Conservation (phyloP, 2,888 invertebrate genomes). For the Steinernema carpocapsae region DNA sequence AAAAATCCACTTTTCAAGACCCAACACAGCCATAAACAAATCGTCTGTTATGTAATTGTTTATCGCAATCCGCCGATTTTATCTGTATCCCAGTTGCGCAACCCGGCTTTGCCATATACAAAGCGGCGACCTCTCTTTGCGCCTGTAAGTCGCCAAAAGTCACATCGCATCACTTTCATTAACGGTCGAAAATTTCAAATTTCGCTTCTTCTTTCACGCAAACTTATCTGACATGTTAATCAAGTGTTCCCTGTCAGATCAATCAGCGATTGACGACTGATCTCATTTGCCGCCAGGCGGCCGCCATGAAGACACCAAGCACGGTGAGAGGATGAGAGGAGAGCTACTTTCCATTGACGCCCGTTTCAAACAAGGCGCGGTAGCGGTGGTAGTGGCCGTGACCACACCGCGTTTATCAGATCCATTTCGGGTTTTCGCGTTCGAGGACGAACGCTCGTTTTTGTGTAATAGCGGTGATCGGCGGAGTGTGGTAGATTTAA, state of each 20-base stretch:
- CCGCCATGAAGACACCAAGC: conserved; percentile 2
- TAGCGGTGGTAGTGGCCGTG: conserved; percentile 21
- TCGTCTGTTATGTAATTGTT: conserved; percentile 25
- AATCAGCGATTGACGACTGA: conserved; percentile 26
- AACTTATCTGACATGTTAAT: conserved; percentile 31
- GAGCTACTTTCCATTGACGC: neutral
- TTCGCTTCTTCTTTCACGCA: neutral
- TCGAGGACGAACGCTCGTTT: conserved; percentile 35
- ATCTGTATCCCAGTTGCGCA: conserved; percentile 26
- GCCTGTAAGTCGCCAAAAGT: neutral
- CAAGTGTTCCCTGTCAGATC: conserved; percentile 26
- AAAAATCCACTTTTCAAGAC: neutral
- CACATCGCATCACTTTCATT: neutral
- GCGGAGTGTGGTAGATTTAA: conserved; percentile 7
- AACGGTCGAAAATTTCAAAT: conserved; percentile 11
- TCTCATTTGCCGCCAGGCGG: neutral
- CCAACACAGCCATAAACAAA: conserved; percentile 13
- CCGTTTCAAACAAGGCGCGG: neutral
- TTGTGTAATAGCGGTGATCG: conserved; percentile 29
- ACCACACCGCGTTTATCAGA: conserved; percentile 32
- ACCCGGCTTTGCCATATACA: conserved; percentile 33
- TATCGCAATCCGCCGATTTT: conserved; percentile 25
- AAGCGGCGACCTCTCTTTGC: conserved; percentile 22
- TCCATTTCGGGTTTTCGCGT: conserved; percentile 11
- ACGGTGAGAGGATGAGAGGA: neutral